These are phyloP conservation scores for Babylonia areolata DNA, from an alignment of 1,140 invertebrate genomes.

Conservation along the genomic window DNA sequence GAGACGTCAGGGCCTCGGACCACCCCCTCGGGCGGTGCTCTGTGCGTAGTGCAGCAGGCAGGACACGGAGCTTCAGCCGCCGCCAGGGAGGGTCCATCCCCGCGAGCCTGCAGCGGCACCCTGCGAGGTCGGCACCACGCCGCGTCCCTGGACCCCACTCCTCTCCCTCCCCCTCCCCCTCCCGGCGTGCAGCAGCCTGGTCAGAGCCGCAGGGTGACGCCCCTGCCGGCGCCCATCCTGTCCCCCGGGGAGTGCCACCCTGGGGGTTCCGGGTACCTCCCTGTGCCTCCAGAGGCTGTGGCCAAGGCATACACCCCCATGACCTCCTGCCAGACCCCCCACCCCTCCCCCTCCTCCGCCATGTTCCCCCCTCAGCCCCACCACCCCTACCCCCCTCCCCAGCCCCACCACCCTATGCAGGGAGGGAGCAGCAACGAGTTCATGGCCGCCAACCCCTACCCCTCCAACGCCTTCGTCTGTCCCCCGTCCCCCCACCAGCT, in stretches of 20 bases:
- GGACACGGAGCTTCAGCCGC: background rate
- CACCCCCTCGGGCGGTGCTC: slow-evolving; percentile 1
- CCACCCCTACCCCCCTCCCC: background rate
- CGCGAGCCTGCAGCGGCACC: background rate
- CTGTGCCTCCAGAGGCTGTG: background rate
- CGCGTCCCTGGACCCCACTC: background rate
- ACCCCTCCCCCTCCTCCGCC: background rate
- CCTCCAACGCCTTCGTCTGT: background rate
- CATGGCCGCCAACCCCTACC: background rate
- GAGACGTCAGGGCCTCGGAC: slow-evolving; percentile 21
- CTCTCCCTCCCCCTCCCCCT: too few species aligned
- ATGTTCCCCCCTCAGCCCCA: background rate
- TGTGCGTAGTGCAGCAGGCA: background rate
- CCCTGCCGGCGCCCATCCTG: slow-evolving; percentile 10
- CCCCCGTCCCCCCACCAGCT: background rate
- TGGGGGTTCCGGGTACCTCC: background rate
- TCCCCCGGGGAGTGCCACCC: background rate
- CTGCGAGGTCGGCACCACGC: background rate
- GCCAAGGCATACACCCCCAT: background rate
- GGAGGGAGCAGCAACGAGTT: background rate
- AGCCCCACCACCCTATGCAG: background rate
- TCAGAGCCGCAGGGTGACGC: slow-evolving; percentile 25
- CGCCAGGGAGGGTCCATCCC: background rate
- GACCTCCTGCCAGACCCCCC: background rate
- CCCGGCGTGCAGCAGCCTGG: background rate